Percentiles rank a stretch among this genome's conserved stretches.
Conservation (phyloP, 2,888 invertebrate genomes). For the Hybos culiciformis region DNA sequence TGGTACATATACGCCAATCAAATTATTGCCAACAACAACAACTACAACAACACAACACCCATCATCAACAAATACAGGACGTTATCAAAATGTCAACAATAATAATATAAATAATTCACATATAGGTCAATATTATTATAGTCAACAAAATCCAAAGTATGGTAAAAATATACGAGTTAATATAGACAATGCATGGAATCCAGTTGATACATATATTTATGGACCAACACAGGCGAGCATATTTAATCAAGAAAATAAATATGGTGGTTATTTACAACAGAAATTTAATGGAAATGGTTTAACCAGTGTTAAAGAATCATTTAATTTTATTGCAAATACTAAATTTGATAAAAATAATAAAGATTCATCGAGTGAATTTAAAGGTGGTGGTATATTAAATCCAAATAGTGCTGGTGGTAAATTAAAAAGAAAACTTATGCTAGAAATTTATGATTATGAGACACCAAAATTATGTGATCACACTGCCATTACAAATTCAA, state of each 20-base stretch:
- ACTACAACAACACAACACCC: slow-evolving; percentile 22
- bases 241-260: slow-evolving; percentile 36
- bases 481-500: slow-evolving; percentile 42
- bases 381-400: slow-evolving; percentile 8
- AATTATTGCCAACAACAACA: slow-evolving; percentile 31
- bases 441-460: slow-evolving; percentile 59
- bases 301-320: slow-evolving; percentile 30
- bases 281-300: slow-evolving; percentile 21
- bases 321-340: slow-evolving; percentile 29
- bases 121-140: slow-evolving; percentile 33
- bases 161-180: slow-evolving; percentile 33
- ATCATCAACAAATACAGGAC: slow-evolving; percentile 12
- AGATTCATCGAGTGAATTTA: slow-evolving; percentile 15
- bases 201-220: slow-evolving; percentile 36
- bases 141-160: slow-evolving; percentile 33
- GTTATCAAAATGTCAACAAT: slow-evolving; percentile 11
- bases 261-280: slow-evolving; percentile 31
- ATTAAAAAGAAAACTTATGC: slow-evolving; percentile 39
- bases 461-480: slow-evolving; percentile 73
- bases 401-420: slow-evolving; percentile 22
- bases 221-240: slow-evolving; percentile 36
- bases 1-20: slow-evolving; percentile 37
- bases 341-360: slow-evolving; percentile 17
- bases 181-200: slow-evolving; percentile 37
- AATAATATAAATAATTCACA: slow-evolving; percentile 25